Base-by-base conservation (phyloP, 2,113 vertebrate species). In the Lophius piscatorius region DNA sequence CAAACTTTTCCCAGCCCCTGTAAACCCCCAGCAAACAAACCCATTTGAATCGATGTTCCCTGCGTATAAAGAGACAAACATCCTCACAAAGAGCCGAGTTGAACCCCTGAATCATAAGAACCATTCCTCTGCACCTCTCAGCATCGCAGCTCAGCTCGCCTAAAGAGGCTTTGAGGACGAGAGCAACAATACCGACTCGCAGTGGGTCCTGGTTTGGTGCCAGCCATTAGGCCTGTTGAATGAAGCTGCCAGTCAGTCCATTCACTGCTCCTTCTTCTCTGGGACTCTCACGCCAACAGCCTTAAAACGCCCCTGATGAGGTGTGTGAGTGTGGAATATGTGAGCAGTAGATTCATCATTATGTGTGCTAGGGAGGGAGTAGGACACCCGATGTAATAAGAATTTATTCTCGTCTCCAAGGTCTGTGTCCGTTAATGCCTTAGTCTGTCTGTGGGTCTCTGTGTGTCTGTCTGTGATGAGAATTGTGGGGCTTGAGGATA, bases 221-320 rank as follows among this genome's bases (percentile, higher is more conserved):
- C 84, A 84, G 74, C 14, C 29, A 2, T 46, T 44, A 52, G 12
- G 74, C 59, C 14, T 18, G 21, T n/a, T 76, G 62, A 82, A 86
- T 78, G 35, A 66, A 61, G 65, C 69, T 57, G 83, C 69, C 78
- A 81, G 49, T 81, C 74, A 69, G 54, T 29, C 74, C 74, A 74
- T 79, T 86, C 75, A 86, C 23, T 5, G 50, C 29, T n/a, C 24
- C 45, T 60, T 67, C 61, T 56, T 65, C 51, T 38, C 24, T 21
- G 48, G 38, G 22, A 17, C 59, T 61, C 73, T 61, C 63, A 64
- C 48, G 9, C 61, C 21, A 70, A 56, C 49, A 40, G 63, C 58
- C 70, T 68, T 38, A 65, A 70, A 76, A 35, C 38, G 62, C 29
- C 51, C 56, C 24, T 5, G 4, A 46, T 6, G 29, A 50, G 58